Conservation (phyloP, 2,113 vertebrate species). For the Opisthocomus hoazin region DNA sequence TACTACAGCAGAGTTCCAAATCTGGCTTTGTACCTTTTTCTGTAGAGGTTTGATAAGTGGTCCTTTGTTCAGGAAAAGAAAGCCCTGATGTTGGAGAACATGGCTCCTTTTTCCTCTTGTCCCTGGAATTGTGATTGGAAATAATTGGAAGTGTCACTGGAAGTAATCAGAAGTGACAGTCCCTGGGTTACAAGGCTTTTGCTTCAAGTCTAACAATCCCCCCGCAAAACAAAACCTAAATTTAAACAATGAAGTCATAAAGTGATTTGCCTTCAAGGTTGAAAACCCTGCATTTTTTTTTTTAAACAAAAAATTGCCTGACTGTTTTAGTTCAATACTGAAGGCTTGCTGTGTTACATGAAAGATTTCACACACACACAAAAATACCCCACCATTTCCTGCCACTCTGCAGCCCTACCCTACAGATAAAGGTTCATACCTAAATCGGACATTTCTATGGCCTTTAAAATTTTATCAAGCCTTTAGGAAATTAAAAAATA, state of each 20-base stretch:
- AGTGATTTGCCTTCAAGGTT: constrained; percentile 66
- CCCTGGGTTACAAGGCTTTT: constrained; percentile 65
- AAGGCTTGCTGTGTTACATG: background rate
- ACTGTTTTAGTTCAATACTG: background rate
- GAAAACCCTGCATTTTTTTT: constrained; percentile 45
- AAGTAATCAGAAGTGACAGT: constrained; percentile 78
- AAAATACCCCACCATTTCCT: background rate
- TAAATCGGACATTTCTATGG: background rate
- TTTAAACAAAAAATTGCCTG: background rate
- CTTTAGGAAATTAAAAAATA: background rate
- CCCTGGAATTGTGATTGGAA: constrained; percentile 73
- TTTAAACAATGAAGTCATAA: constrained; percentile 76
- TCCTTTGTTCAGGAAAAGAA: constrained; percentile 10
- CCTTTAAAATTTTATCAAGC: background rate
- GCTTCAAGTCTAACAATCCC: constrained; percentile 64
- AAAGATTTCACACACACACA: background rate
- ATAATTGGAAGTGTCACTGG: constrained; percentile 79
- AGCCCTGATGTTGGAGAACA: background rate
- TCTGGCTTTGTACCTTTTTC: background rate
- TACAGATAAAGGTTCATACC: background rate
- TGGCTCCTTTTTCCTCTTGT: constrained; percentile 29
- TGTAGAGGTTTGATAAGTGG: background rate
- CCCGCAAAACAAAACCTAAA: constrained; percentile 68
- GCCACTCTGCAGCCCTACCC: background rate
- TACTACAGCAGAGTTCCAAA: background rate